These are phyloP conservation scores for Sesia bembeciformis DNA, from an alignment of 2,888 invertebrate species.

Conservation along the genomic window DNA sequence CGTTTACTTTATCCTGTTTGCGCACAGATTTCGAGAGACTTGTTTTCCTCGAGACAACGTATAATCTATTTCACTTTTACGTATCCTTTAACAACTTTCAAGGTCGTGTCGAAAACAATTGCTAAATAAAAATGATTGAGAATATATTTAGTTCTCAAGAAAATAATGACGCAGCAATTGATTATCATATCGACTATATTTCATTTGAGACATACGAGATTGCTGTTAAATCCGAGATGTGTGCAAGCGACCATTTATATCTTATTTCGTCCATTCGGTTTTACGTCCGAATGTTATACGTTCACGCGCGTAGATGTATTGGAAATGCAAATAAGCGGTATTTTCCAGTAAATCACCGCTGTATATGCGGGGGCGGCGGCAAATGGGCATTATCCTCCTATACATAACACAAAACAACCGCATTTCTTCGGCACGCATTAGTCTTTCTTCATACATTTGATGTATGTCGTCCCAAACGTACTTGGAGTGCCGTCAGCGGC, in stretches of 20 bases:
- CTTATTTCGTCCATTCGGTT: constrained; percentile 53
- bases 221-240: constrained; percentile 50
- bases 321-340: constrained; percentile 58
- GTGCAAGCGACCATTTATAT: constrained; percentile 49
- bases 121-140: background rate
- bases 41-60: constrained; percentile 22
- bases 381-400: constrained; percentile 38
- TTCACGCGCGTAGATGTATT: constrained; percentile 41
- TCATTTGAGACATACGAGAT: constrained; percentile 45
- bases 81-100: constrained; percentile 6
- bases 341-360: constrained; percentile 49
- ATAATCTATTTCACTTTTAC: constrained; percentile 18
- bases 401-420: constrained; percentile 40
- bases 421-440: constrained; percentile 39
- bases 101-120: constrained; percentile 2
- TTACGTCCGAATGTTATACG: constrained; percentile 50
- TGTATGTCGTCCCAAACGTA: constrained; percentile 25
- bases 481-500: constrained; percentile 23
- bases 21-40: constrained; percentile 11
- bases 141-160: background rate
- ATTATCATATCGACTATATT: constrained; percentile 45
- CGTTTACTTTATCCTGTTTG: constrained; percentile 11
- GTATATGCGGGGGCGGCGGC: constrained; percentile 37
- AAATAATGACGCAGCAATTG: constrained; percentile 33
- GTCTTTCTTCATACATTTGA: constrained; percentile 28